Evolutionary conservation across 2,888 invertebrate species (phyloP).

Genomic region (Lepidochitona cinerea): DNA sequence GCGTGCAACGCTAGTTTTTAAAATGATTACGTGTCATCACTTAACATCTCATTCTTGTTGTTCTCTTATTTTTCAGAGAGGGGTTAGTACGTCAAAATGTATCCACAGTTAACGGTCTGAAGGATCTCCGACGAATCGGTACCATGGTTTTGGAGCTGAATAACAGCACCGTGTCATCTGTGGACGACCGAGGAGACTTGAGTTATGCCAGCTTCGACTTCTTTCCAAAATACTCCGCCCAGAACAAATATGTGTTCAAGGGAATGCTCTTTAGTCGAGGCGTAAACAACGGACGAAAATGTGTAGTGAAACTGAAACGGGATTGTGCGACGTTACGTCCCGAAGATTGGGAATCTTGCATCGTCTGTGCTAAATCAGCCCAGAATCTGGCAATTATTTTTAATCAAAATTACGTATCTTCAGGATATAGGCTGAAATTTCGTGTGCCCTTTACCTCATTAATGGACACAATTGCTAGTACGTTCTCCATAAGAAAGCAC

Average conservation of each 20-base stretch:
- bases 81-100: too few relatives aligned
- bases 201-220: slow-evolving; percentile 35
- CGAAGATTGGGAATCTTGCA: slow-evolving; percentile 13
- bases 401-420: background rate
- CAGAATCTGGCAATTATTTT: background rate
- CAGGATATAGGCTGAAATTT: background rate
- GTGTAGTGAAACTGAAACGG: slow-evolving; percentile 50
- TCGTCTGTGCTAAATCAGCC: background rate
- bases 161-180: slow-evolving; percentile 31
- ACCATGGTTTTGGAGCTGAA: slow-evolving; percentile 13
- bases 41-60: too few relatives aligned
- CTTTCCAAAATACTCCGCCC: slow-evolving; percentile 24
- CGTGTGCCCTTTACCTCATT: background rate
- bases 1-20: too few relatives aligned
- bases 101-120: too few relatives aligned
- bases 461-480: background rate
- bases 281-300: slow-evolving; percentile 46
- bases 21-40: too few relatives aligned
- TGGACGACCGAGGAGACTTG: slow-evolving; percentile 25
- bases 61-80: too few relatives aligned
- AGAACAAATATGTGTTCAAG: slow-evolving; percentile 42
- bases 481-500: background rate
- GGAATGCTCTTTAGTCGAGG: slow-evolving; percentile 51
- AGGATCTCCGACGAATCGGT: too few relatives aligned
- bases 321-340: slow-evolving; percentile 34